Conservation (phyloP, 1,140 invertebrate genomes). For the Drosophila tani region DNA sequence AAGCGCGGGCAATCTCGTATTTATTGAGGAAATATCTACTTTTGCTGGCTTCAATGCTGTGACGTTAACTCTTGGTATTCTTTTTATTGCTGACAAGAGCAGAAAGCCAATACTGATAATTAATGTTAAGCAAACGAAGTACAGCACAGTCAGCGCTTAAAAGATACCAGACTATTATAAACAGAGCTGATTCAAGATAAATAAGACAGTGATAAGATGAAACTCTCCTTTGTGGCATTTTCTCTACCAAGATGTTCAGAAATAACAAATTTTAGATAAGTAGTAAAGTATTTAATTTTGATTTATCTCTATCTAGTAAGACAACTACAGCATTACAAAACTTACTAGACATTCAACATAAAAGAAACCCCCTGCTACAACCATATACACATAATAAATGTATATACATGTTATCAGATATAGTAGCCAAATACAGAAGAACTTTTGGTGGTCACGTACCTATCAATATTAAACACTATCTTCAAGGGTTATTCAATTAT, state of each 20-base stretch:
- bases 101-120: conserved; percentile 11
- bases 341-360: conserved; percentile 2
- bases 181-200: conserved; percentile 10
- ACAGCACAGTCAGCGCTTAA: neutral
- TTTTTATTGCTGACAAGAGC: neutral
- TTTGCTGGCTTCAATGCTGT: conserved; percentile 12
- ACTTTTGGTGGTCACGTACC: conserved; percentile 17
- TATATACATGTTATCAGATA: conserved; percentile 7
- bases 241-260: neutral
- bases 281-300: neutral
- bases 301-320: neutral
- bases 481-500: neutral
- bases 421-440: conserved; percentile 11
- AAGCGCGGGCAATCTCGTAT: conserved; percentile 27
- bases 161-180: conserved; percentile 15
- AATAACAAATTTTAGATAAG: neutral
- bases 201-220: neutral
- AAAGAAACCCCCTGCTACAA: neutral
- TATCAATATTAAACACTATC: conserved; percentile 4
- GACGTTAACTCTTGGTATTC: neutral
- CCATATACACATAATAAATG: neutral
- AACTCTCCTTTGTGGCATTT: conserved; percentile 1
- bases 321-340: neutral
- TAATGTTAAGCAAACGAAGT: conserved; percentile 34
- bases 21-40: conserved; percentile 42